Conservation (phyloP, 30 jellyfish, hydroid and myxozoan genomes). For the Mastigias papua region DNA sequence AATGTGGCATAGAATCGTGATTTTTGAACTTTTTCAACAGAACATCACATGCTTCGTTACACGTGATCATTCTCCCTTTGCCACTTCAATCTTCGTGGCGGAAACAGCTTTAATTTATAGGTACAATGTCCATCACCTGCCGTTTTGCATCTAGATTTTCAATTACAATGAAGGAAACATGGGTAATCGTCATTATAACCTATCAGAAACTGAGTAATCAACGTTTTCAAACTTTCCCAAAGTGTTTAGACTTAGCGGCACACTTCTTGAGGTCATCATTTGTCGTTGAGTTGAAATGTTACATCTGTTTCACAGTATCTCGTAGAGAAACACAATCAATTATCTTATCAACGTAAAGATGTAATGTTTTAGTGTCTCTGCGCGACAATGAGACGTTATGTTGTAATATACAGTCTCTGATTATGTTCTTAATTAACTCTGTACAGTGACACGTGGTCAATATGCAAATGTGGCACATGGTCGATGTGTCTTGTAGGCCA, state of each 20-base stretch:
- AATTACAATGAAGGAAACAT: too few relatives aligned
- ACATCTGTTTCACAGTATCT: background rate
- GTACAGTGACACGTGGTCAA: background rate
- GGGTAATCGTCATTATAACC: background rate
- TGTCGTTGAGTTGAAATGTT: background rate
- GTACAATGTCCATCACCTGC: background rate
- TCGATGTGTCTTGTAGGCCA: too few relatives aligned
- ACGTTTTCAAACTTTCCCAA: background rate
- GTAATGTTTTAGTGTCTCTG: background rate
- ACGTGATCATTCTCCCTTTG: too few relatives aligned
- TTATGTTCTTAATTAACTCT: background rate
- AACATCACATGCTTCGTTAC: too few relatives aligned
- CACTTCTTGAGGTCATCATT: background rate
- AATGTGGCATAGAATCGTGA: too few relatives aligned
- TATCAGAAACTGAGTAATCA: background rate
- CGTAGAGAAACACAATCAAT: background rate
- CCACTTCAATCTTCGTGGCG: background rate
- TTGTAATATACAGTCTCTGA: background rate
- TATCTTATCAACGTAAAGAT: background rate
- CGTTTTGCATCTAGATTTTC: background rate
- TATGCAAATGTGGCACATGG: background rate
- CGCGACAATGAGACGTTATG: background rate
- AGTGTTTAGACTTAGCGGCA: background rate
- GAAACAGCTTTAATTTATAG: background rate
- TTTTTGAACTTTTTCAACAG: too few relatives aligned